Conservation (phyloP, 2,113 vertebrate species). For the Dipodomys spectabilis region DNA sequence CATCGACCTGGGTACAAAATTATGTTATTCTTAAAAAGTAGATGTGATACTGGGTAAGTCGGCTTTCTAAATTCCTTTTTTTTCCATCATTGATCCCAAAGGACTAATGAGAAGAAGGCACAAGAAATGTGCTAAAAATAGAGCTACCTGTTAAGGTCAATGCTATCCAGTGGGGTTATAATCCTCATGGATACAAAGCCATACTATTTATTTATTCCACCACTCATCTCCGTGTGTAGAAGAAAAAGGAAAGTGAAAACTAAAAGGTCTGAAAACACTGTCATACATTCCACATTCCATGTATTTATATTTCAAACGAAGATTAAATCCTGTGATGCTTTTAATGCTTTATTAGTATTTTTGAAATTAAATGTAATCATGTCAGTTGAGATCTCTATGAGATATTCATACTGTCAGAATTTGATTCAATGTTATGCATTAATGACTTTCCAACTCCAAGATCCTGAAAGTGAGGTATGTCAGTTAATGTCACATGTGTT, state of each 20-base stretch:
- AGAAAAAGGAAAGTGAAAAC: neutral
- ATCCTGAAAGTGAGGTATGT: neutral
- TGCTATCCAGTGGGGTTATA: neutral
- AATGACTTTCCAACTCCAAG: neutral
- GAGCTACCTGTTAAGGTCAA: neutral
- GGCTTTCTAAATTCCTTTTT: neutral
- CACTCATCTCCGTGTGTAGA: neutral
- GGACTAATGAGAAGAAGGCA: neutral
- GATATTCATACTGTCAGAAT: neutral
- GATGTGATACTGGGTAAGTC: neutral
- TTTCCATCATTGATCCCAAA: neutral
- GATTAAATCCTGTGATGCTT: slow-evolving; percentile 5
- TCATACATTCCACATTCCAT: neutral
- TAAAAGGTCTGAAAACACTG: neutral
- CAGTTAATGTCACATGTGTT: neutral
- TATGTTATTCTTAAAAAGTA: neutral
- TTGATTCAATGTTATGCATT: neutral
- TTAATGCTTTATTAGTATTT: neutral
- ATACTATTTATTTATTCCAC: no score
- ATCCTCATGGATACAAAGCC: neutral
- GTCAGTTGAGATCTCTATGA: neutral
- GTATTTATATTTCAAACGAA: neutral
- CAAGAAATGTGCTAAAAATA: neutral
- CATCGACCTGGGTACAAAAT: neutral
- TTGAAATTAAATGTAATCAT: neutral